Percentiles rank a stretch among this genome's conserved stretches.
Evolutionary conservation across 1,140 invertebrate genomes (phyloP).

Genomic region (Samia ricini): DNA sequence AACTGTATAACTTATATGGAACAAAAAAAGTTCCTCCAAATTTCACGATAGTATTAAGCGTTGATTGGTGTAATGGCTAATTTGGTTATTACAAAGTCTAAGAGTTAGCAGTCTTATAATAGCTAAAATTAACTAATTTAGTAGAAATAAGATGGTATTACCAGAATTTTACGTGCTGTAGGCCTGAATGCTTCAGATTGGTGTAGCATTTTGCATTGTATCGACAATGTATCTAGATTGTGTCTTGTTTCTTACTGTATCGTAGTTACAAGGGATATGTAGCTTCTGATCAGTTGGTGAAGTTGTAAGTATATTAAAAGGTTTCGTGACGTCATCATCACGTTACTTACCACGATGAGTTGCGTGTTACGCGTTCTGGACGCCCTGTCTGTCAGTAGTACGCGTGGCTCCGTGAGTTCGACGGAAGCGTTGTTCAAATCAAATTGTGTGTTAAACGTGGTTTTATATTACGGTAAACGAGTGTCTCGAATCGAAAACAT

Average conservation of each 20-base stretch:
- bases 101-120: too few relatives aligned
- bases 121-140: too few relatives aligned
- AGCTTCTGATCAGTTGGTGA: neutral
- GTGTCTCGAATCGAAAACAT: neutral
- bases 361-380: conserved; percentile 28
- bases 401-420: conserved; percentile 28
- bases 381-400: conserved; percentile 33
- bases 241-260: too few relatives aligned
- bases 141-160: too few relatives aligned
- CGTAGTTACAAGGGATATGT: too few relatives aligned
- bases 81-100: too few relatives aligned
- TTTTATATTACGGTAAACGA: neutral
- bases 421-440: conserved; percentile 2
- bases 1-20: neutral
- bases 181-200: too few relatives aligned
- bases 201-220: too few relatives aligned
- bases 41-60: neutral
- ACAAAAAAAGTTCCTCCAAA: neutral
- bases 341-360: conserved; percentile 42
- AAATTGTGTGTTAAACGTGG: neutral
- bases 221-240: too few relatives aligned
- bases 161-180: too few relatives aligned
- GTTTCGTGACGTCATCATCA: conserved; percentile 28
- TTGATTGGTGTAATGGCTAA: neutral
- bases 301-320: neutral